Percentiles rank a stretch among this genome's conserved stretches.
phyloP scores from a whole-genome alignment of 2,888 invertebrate genomes.

The Sipha maydis region DNA sequence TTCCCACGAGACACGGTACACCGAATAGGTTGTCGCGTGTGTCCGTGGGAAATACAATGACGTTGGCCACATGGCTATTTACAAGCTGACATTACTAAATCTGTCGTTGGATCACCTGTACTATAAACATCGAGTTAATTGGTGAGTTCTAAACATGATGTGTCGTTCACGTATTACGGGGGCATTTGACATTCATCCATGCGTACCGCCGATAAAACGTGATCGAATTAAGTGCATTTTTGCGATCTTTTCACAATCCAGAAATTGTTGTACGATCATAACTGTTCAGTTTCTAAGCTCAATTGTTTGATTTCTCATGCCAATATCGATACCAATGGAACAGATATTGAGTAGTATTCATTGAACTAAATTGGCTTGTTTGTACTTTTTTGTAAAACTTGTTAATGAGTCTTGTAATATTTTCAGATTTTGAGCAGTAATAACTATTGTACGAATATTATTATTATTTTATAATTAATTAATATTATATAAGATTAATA shows the following conservation, averaged over 20 bases:
- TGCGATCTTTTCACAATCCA: not conserved
- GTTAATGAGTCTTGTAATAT: too few relatives aligned
- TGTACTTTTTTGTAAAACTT: too few relatives aligned
- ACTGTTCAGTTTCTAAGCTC: not conserved
- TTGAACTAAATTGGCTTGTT: too few relatives aligned
- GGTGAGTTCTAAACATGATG: not conserved
- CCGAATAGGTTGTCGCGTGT: constrained; percentile 44
- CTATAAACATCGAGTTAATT: constrained; percentile 27
- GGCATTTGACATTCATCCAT: not conserved
- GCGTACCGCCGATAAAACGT: not conserved
- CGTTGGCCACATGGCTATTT: constrained; percentile 52
- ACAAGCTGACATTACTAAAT: constrained; percentile 53
- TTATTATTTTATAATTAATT: too few relatives aligned
- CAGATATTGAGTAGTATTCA: too few relatives aligned
- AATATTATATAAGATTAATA: too few relatives aligned
- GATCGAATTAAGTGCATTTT: not conserved
- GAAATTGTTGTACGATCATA: not conserved
- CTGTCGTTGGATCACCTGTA: constrained; percentile 56
- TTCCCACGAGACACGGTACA: constrained; percentile 38
- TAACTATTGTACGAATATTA: too few relatives aligned
- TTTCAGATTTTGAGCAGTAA: too few relatives aligned
- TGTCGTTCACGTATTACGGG: not conserved
- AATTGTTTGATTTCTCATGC: too few relatives aligned
- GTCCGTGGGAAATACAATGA: constrained; percentile 52
- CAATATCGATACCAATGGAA: too few relatives aligned